phyloP scores from a whole-genome alignment of 1,140 invertebrate species.

The Brachionus manjavacas region DNA sequence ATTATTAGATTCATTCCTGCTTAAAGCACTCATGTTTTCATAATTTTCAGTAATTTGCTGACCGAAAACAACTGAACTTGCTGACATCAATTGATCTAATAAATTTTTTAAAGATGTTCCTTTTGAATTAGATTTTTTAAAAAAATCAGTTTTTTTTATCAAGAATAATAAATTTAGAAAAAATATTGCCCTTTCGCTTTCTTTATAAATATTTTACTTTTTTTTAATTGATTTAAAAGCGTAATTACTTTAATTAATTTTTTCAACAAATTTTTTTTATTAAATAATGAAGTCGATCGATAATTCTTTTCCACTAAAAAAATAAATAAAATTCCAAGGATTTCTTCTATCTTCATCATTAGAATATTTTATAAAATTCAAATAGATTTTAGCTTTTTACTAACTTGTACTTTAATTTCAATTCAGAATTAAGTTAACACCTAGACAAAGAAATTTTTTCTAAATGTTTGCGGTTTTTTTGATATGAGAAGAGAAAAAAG shows the following conservation, averaged over 20 bases:
- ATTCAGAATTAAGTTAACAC: background rate
- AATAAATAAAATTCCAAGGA: background rate
- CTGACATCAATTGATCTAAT: background rate
- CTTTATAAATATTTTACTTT: too few relatives aligned
- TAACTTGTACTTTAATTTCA: background rate
- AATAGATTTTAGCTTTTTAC: background rate
- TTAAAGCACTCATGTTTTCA: background rate
- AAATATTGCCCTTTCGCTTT: too few relatives aligned
- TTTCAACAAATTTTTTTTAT: background rate
- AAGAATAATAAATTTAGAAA: too few relatives aligned
- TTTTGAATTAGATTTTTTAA: background rate
- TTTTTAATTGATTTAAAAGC: too few relatives aligned
- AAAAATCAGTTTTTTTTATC: too few relatives aligned
- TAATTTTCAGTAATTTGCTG: background rate
- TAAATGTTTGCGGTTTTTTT: background rate
- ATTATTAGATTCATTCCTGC: background rate
- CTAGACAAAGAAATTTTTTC: background rate
- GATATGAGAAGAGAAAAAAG: too few relatives aligned
- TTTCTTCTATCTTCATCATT: background rate
- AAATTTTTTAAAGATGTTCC: background rate
- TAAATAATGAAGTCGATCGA: background rate
- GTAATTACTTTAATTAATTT: too few relatives aligned
- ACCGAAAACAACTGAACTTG: background rate
- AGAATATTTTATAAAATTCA: background rate
- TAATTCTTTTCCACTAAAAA: background rate